Evolutionary conservation across 2,888 invertebrate genomes (phyloP), one percentile per base, ranked within the genome.

Genomic region (Cosmorhoe ocellata): DNA sequence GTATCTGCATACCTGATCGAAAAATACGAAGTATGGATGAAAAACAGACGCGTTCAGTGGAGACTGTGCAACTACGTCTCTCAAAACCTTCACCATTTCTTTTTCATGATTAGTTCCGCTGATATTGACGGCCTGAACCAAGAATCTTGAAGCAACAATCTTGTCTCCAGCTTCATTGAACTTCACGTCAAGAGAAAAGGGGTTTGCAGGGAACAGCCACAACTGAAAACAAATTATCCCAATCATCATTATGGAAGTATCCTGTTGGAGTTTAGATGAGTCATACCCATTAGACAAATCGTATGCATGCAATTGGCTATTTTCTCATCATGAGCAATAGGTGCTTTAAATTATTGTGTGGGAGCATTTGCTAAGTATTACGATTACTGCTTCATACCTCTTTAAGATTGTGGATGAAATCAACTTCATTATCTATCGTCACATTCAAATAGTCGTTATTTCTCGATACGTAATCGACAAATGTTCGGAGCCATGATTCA

Each of bases 11-110:
- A 93, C 94, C 92, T 95, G 95, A 84, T 98, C 98, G 73, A 98
- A 98, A 87, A 97, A 98, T 9, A 98, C 97, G 76, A 98, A 98
- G 77, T 97, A 98, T 0, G 98, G 98, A 90, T 98, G 97, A 77
- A 97, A 98, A 2, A 98, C 97, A 14, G 96, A 97, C 43, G 95
- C 97, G 71, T 97, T 97, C 8, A 97, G 79, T 2, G 94, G 91
- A 0, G 96, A 96, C 27, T 95, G 93, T 8, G 92, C 84, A 59
- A 96, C 96, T 10, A 97, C 94, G 57, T 92, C 79, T 59, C 97
- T 91, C 9, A 98, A 82, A 42, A 94, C 95, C 66, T 93, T 92
- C 6, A 97, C 97, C 97, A 98, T 97, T 74, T 96, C 96, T 70
- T 97, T 96, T 73, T 97, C 97, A 67, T 96, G 95, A 76, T 97